Conservation (phyloP, 2,797 vertebrate genomes). For the Phylloscopus collybita region DNA sequence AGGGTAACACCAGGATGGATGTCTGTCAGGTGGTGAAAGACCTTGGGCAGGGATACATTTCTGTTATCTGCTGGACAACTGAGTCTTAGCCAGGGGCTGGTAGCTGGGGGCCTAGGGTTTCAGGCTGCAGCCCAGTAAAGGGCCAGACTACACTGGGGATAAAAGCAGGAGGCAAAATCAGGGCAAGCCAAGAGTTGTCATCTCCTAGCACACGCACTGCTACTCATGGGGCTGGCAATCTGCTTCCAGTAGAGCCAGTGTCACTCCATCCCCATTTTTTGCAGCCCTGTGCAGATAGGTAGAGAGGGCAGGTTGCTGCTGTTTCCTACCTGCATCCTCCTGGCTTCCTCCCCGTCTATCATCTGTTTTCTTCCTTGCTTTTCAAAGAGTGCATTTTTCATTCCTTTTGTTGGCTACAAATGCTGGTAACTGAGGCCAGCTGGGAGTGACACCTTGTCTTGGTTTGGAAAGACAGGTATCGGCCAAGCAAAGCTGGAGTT, state of each 20-base stretch:
- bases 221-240: not conserved
- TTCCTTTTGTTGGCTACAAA: conserved; percentile 4
- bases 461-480: too few relatives aligned
- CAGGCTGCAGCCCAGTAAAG: not conserved
- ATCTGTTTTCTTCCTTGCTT: not conserved
- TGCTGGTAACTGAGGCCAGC: not conserved
- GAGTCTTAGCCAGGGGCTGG: not conserved
- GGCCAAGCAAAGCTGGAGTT: too few relatives aligned
- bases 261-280: not conserved
- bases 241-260: not conserved
- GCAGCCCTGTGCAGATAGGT: not conserved
- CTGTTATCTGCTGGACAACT: not conserved
- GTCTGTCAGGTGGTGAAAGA: not conserved
- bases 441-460: not conserved
- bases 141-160: not conserved
- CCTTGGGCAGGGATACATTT: not conserved
- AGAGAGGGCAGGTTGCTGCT: not conserved
- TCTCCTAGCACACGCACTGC: not conserved
- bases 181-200: not conserved
- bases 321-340: not conserved
- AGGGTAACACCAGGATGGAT: not conserved
- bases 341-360: not conserved
- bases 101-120: not conserved
- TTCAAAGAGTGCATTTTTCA: not conserved
- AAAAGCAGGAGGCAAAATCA: not conserved